Percentiles rank a stretch among this genome's conserved stretches.
phyloP scores from a whole-genome alignment of 2,888 invertebrate genomes.

The Sipha maydis region DNA sequence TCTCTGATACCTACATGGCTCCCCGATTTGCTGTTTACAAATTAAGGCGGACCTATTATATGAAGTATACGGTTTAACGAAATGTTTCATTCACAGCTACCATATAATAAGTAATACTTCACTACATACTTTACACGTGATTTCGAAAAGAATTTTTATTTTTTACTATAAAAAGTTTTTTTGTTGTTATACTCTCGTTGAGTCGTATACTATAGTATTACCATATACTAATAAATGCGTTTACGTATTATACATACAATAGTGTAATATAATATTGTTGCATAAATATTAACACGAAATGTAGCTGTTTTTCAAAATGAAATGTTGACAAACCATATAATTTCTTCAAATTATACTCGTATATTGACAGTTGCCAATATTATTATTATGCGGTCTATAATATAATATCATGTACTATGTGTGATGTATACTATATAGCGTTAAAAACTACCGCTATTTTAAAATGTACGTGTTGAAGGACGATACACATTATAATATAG shows the following conservation, averaged over 20 bases:
- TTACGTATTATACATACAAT: too few relatives aligned
- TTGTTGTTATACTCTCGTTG: not conserved
- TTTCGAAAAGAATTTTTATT: not conserved
- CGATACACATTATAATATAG: not conserved
- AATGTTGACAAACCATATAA: not conserved
- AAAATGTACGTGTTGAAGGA: not conserved
- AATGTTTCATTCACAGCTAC: not conserved
- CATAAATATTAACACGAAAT: not conserved
- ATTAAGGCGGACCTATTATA: too few relatives aligned
- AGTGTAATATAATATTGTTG: not conserved
- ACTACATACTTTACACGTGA: not conserved
- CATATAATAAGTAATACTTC: not conserved
- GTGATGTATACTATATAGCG: not conserved
- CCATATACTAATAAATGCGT: not conserved
- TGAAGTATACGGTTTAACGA: not conserved
- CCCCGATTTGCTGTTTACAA: too few relatives aligned
- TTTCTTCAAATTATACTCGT: not conserved
- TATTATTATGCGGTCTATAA: not conserved
- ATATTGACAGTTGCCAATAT: not conserved
- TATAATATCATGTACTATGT: not conserved
- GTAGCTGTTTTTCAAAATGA: not conserved
- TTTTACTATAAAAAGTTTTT: not conserved
- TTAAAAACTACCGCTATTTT: not conserved
- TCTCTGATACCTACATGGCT: too few relatives aligned
- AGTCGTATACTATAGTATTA: not conserved